Base-by-base conservation (phyloP, 2,113 vertebrate species). In the Gracilinanus agilis region DNA sequence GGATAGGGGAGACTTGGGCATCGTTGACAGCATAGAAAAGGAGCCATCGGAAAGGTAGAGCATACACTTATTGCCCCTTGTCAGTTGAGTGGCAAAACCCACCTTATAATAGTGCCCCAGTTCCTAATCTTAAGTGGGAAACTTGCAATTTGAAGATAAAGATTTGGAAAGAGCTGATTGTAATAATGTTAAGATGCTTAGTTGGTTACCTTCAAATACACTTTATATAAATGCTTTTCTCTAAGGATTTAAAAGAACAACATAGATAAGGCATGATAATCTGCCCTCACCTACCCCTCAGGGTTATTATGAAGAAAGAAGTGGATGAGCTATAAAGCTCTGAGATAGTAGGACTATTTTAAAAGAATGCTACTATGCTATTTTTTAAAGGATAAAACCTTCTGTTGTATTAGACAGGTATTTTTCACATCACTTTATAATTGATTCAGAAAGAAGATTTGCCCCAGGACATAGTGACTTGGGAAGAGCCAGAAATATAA, bases 401-500 rank as follows among this genome's bases (percentile, higher is more conserved):
- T 83, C 67, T 83, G n/a, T 40, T 40, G n/a, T 40, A 19, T 83
- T 40, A 83, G 67, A 75, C 67, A 75, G 67, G n/a, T 83, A 83
- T 83, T 83, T 83, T 83, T 83, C 67, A 83, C 67, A 40, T 83
- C 67, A 40, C 40, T 83, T 83, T 83, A 83, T 83, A 83, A 83
- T 83, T 83, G 67, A 83, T 83, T 83, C 67, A 83, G 67, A 83
- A 40, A 19, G 67, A 83, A 40, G n/a, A 83, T 40, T 83, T 83
- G 67, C 67, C 67, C 67, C 67, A 83, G 67, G 67, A 40, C n/a
- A 40, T 40, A 83, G 67, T n/a, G 40, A 83, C 67, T 83, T 83
- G 67, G n/a, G 67, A 40, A 83, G 67, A 83, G 67, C n/a, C 67
- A 83, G 67, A 83, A 83, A 83, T 83, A 83, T 83, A 83, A 83